Evolutionary conservation across 2,797 vertebrate species (phyloP).

Genomic region (Cuniculus paca): DNA sequence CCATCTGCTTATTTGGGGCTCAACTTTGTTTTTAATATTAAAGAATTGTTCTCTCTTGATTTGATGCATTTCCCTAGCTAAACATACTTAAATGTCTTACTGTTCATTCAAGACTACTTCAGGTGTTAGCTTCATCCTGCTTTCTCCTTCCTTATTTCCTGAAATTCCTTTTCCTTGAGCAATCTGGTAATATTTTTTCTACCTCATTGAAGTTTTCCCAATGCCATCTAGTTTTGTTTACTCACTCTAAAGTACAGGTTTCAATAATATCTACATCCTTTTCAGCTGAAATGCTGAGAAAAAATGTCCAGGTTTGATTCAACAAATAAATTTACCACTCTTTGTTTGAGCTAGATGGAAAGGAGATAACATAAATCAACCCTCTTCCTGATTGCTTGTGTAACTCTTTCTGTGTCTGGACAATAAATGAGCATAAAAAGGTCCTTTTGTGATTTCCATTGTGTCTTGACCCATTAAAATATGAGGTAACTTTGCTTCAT

Average conservation of each 20-base stretch:
- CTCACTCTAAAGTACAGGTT: neutral
- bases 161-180: neutral
- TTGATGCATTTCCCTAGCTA: neutral
- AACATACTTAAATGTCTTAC: neutral
- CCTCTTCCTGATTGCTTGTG: neutral
- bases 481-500: neutral
- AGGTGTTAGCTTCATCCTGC: neutral
- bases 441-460: neutral
- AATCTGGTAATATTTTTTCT: neutral
- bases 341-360: neutral
- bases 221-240: slow-evolving; percentile 27
- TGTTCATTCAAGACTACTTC: neutral
- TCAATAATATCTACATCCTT: neutral
- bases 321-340: neutral
- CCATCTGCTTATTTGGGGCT: neutral
- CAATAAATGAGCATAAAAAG: neutral
- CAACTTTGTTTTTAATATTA: neutral
- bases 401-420: neutral
- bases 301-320: neutral
- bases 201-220: neutral
- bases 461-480: slow-evolving; percentile 13
- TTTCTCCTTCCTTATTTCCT: neutral
- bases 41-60: neutral
- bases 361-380: neutral
- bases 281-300: slow-evolving; percentile 9